Evolutionary conservation across 2,888 invertebrate genomes (phyloP), one percentile per base, ranked within the genome.

Genomic region (Trypoxylon attenuatum): DNA sequence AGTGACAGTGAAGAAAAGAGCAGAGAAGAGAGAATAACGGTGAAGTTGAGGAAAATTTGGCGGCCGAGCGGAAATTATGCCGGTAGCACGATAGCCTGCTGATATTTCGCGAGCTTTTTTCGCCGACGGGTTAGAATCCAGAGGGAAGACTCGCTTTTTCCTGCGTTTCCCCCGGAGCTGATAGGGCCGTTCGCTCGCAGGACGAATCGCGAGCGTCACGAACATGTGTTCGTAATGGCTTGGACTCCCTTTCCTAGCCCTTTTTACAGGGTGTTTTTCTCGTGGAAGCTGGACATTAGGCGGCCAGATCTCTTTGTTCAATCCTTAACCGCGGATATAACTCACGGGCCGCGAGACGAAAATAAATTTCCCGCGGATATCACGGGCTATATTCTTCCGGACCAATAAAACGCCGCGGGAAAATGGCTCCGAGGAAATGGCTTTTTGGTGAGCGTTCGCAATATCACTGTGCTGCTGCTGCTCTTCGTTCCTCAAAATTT

Each of bases 31-130:
- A 33, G 42, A 16, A 41, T 18, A 61, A 52, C 67, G 52, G 64
- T 55, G 68, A 62, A 70, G 78, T 67, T 72, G 74, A 73, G 71
- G 77, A 73, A 75, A 62, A 76, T 74, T 70, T 58, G 62, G 69
- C 76, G 71, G 61, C 64, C 73, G 67, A 61, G 59, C 71, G 81
- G 80, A 79, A 81, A 81, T 81, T 80, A 77, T 70, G 68, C 78
- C 66, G 69, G 64, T 68, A 64, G 59, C 63, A 65, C 70, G 58
- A 43, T 57, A 64, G 43, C 42, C 52, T 43, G 39, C 56, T 47
- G 56, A 60, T 73, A 64, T 77, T 73, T 69, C 70, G 49, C n/a
- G n/a, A n/a, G n/a, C n/a, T n/a, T n/a, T 25, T 45, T 51, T 42
- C 49, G 41, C 15, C 49, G 27, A 2, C 38, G 19, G 23, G 52